A percentile compares a stretch with the other conserved stretches of the same genome.
Conservation (phyloP, 2,113 vertebrate species). For the Dipodomys ordii region DNA sequence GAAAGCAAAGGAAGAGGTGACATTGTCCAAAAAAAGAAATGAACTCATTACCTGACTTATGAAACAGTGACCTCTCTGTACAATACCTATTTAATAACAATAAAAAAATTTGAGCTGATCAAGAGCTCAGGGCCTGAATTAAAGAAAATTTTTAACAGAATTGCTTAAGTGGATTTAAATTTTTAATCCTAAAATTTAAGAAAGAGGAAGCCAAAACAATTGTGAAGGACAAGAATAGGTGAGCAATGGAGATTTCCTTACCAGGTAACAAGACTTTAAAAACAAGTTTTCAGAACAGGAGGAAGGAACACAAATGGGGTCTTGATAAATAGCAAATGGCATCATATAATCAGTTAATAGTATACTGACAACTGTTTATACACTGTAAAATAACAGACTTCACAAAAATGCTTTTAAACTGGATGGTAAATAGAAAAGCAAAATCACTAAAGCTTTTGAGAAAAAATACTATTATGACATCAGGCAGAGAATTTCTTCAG, state of each 20-base stretch:
- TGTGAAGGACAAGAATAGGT: background rate
- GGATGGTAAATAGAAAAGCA: constrained; percentile 38
- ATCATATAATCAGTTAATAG: background rate
- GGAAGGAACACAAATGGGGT: background rate
- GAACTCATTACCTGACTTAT: too few species aligned
- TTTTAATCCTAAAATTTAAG: constrained; percentile 6
- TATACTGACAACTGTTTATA: background rate
- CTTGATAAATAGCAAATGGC: background rate
- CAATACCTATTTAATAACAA: too few species aligned
- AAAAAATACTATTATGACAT: constrained; percentile 31
- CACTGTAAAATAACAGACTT: background rate
- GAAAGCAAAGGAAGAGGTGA: too few species aligned
- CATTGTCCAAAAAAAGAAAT: too few species aligned
- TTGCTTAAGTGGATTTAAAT: background rate
- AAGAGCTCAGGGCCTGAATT: too few species aligned
- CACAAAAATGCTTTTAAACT: constrained; percentile 30
- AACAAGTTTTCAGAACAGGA: background rate
- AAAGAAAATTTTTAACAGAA: background rate
- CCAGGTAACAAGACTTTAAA: background rate
- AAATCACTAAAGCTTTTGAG: constrained; percentile 4
- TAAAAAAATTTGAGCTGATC: too few species aligned
- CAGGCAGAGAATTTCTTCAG: constrained; percentile 22
- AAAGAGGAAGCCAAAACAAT: constrained; percentile 20
- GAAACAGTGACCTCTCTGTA: too few species aligned
- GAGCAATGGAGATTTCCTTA: background rate